These are phyloP conservation scores for Chaetops frenatus DNA, from an alignment of 2,113 vertebrate species.

Conservation along the genomic window DNA sequence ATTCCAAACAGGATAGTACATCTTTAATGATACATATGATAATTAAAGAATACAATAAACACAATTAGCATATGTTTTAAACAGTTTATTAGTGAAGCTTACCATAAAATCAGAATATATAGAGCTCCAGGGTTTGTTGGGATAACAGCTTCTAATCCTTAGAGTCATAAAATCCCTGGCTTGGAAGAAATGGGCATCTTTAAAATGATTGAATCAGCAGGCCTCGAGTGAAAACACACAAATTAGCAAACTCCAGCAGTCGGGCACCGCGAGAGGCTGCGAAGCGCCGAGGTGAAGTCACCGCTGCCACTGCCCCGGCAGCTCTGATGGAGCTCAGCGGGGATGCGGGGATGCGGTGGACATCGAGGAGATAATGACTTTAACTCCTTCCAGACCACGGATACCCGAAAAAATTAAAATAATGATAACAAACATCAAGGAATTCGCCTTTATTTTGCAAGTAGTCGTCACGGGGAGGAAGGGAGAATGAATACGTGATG, in stretches of 20 bases:
- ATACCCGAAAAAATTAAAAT: not conserved
- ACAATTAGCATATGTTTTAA: slow-evolving; percentile 70
- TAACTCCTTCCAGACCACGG: slow-evolving; percentile 36
- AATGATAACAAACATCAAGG: not conserved
- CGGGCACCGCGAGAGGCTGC: slow-evolving; percentile 1
- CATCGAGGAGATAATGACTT: slow-evolving; percentile 11
- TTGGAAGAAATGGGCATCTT: slow-evolving; percentile 68
- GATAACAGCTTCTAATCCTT: slow-evolving; percentile 66
- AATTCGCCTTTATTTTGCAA: not conserved
- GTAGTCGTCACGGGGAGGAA: not conserved
- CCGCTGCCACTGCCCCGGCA: slow-evolving; percentile 8
- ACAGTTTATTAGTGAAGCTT: slow-evolving; percentile 71
- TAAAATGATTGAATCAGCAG: slow-evolving; percentile 63
- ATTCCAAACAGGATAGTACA: slow-evolving; percentile 46
- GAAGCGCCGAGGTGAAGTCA: not conserved
- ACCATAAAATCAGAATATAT: slow-evolving; percentile 67
- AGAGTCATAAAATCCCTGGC: slow-evolving; percentile 70
- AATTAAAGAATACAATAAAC: slow-evolving; percentile 69
- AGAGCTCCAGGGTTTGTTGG: slow-evolving; percentile 61
- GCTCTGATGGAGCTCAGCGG: not conserved
- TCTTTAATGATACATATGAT: slow-evolving; percentile 62
- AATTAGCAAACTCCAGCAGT: slow-evolving; percentile 64
- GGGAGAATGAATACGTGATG: rapidly evolving
- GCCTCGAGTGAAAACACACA: slow-evolving; percentile 65
- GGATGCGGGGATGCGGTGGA: not conserved